Evolutionary conservation across 2,113 vertebrate species (phyloP).

Genomic region (Ploceus nigricollis): DNA sequence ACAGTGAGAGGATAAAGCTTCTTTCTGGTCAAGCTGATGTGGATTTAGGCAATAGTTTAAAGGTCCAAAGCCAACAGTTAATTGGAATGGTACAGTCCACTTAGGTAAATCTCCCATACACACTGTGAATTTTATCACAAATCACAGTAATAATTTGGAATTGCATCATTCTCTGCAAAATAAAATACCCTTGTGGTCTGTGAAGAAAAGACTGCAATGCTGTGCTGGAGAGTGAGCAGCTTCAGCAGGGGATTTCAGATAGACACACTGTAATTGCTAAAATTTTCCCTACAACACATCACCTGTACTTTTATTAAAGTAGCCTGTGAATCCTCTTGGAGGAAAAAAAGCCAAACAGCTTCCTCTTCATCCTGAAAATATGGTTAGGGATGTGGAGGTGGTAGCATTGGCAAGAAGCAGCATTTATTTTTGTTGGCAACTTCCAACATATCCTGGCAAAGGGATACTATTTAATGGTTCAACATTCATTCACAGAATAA

Average conservation of each 20-base stretch:
- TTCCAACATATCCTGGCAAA: neutral
- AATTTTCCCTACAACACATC: neutral
- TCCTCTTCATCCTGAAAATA: neutral
- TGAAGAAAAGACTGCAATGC: neutral
- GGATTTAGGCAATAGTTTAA: no score
- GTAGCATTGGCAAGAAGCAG: neutral
- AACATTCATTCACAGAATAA: neutral
- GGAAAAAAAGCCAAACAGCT: neutral
- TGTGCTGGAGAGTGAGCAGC: neutral
- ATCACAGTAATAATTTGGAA: neutral
- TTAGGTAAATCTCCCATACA: neutral
- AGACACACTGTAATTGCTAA: neutral
- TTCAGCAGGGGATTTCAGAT: neutral
- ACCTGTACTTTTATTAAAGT: neutral
- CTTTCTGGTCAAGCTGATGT: neutral
- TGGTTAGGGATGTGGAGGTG: neutral
- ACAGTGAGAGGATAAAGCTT: neutral
- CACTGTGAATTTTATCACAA: neutral
- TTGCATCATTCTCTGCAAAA: neutral
- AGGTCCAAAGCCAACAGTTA: neutral
- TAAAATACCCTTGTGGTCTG: neutral
- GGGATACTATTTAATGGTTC: neutral
- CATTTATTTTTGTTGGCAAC: neutral
- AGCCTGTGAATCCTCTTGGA: neutral
- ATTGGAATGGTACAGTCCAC: neutral